Evolutionary conservation across 2,113 vertebrate species (phyloP).

Genomic region (Heterocephalus glaber): DNA sequence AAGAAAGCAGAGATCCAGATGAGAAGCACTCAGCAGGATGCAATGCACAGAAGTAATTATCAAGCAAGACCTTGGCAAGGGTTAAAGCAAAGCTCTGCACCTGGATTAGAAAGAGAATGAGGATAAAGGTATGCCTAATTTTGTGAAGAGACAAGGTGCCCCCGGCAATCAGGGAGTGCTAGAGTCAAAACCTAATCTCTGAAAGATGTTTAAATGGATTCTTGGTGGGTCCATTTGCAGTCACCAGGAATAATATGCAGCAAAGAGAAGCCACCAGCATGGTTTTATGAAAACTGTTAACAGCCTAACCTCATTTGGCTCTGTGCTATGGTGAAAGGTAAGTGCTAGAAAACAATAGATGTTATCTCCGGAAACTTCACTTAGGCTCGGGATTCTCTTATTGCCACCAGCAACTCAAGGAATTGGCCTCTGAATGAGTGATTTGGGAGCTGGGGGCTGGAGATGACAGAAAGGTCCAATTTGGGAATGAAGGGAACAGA

Average conservation of each 20-base stretch:
- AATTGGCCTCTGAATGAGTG: background rate
- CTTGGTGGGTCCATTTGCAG: background rate
- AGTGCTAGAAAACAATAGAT: conserved; percentile 11
- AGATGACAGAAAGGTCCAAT: background rate
- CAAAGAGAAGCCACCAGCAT: background rate
- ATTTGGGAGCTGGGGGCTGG: background rate
- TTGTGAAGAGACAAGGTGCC: background rate
- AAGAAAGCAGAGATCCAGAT: background rate
- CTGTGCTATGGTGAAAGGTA: background rate
- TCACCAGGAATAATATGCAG: background rate
- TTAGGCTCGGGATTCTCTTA: background rate
- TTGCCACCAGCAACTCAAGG: background rate
- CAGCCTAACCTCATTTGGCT: background rate
- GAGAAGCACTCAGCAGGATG: background rate
- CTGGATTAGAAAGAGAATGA: background rate
- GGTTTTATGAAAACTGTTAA: conserved; percentile 22
- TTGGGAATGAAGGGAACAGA: background rate
- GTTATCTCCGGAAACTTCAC: background rate
- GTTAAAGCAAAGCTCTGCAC: background rate
- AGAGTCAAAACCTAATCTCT: background rate
- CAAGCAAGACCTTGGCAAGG: background rate
- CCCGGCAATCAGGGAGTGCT: background rate
- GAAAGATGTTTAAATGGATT: background rate
- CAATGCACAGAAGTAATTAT: background rate
- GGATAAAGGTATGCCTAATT: background rate